Evolutionary conservation across 2,113 vertebrate species (phyloP), one percentile per base, ranked within the genome.

Genomic region (Toxostoma redivivum): DNA sequence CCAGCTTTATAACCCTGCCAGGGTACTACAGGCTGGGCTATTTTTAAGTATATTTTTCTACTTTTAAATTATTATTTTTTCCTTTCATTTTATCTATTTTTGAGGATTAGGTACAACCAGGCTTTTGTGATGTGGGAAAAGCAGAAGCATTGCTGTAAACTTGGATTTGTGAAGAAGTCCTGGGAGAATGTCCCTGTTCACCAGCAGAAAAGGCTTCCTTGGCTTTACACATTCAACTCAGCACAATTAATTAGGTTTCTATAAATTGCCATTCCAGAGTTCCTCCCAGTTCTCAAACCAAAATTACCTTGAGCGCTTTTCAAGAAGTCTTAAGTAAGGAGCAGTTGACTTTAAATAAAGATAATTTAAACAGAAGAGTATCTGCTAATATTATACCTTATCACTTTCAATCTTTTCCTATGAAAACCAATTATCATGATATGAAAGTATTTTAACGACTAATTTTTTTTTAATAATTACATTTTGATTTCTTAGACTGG

Each of bases 11-110:
- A 58, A 50, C 20, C 5, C 30, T 60, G 76, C 57, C 40, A 40
- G 13, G 0, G 3, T 14, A 10, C 28, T 40, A 14, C 24, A 54
- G 40, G 16, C 30, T 24, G 7, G 1, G 24, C 8, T 15, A 15
- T 25, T 88, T 80, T 81, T 15, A 38, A 80, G 56, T 9, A 3
- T 13, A 22, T 25, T 6, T 19, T 5, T 5, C 44, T 71, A 9
- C 21, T 31, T 76, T 53, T 40, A 58, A 62, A 25, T 35, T 22
- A 19, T 15, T 47, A 0, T 9, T 31, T 87, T 78, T 70, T 13
- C 27, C 21, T 44, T 70, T 44, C 2, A 4, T 22, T 65, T 74
- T 11, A n/a, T 17, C 27, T 11, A 0, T 14, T 67, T 74, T 51
- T 53, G 31, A 86, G 57, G 37, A 13, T 73, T 18, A 53, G 1